phyloP scores from a whole-genome alignment of 2,797 vertebrate genomes.

The Okamejei kenojei region DNA sequence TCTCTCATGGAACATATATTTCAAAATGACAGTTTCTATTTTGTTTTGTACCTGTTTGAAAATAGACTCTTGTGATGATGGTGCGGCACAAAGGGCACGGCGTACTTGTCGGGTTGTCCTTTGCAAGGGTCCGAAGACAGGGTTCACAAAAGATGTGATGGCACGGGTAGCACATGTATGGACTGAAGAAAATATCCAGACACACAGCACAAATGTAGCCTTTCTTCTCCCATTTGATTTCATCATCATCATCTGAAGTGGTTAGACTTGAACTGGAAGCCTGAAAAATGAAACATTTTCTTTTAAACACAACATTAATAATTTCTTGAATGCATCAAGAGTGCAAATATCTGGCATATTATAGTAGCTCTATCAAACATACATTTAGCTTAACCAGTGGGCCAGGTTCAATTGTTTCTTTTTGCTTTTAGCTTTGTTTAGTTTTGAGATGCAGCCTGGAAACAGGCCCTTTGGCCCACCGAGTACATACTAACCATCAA shows the following conservation, averaged over 20 bases:
- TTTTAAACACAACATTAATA: not conserved
- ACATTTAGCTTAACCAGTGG: not conserved
- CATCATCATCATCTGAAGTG: conserved; percentile 64
- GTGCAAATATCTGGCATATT: not conserved
- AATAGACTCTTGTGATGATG: conserved; percentile 70
- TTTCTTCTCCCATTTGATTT: conserved; percentile 61
- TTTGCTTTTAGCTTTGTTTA: not conserved
- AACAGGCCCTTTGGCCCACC: too few relatives aligned
- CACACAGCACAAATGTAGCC: conserved; percentile 80
- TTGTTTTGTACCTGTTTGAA: conserved; percentile 68
- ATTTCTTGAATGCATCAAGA: not conserved
- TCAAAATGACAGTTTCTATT: not conserved
- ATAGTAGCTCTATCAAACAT: not conserved
- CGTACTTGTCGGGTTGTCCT: conserved; percentile 67
- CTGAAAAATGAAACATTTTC: conserved; percentile 50
- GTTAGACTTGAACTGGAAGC: conserved; percentile 50
- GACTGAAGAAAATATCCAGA: conserved; percentile 83
- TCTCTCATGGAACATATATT: not conserved
- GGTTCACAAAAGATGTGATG: conserved; percentile 88
- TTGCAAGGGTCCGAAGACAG: conserved; percentile 78
- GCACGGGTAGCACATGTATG: conserved; percentile 81
- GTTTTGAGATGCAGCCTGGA: too few relatives aligned
- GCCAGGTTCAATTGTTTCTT: not conserved
- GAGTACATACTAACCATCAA: too few relatives aligned
- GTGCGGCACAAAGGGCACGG: conserved; percentile 81